These are phyloP conservation scores for Malaclemys terrapin DNA, from an alignment of 2,113 vertebrate genomes.

Conservation along the genomic window DNA sequence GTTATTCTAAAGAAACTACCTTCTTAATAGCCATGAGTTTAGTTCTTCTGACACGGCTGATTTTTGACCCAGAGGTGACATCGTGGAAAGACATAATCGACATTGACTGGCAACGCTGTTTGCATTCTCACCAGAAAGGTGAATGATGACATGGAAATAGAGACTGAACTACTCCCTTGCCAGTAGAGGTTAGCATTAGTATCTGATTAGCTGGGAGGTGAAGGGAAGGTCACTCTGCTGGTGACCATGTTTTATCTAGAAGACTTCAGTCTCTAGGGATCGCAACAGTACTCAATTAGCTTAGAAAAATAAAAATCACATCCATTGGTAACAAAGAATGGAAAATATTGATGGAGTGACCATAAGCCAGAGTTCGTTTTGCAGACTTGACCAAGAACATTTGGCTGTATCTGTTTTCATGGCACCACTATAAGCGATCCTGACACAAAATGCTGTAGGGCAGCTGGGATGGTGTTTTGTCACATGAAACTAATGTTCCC, in stretches of 20 bases:
- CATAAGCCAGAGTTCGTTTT: neutral
- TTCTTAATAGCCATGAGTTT: no score
- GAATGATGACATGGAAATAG: neutral
- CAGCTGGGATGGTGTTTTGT: neutral
- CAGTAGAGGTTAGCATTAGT: neutral
- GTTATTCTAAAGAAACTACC: no score
- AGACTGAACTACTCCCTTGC: neutral
- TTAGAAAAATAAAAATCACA: neutral
- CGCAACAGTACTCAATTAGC: neutral
- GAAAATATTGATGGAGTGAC: neutral
- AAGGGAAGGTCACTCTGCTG: neutral
- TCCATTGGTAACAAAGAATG: neutral
- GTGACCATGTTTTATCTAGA: neutral
- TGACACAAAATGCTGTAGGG: neutral
- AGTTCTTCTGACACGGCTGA: no score
- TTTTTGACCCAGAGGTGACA: no score
- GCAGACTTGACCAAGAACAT: neutral
- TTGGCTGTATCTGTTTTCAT: neutral
- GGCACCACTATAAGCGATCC: neutral
- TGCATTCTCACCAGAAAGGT: neutral
- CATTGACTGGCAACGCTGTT: no score
- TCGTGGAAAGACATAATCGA: no score
- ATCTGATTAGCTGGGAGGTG: neutral
- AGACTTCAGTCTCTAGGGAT: neutral
- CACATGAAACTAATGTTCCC: neutral